These are phyloP conservation scores for Leptinotarsa haldemani DNA, from an alignment of 2,888 invertebrate genomes.

Conservation along the genomic window DNA sequence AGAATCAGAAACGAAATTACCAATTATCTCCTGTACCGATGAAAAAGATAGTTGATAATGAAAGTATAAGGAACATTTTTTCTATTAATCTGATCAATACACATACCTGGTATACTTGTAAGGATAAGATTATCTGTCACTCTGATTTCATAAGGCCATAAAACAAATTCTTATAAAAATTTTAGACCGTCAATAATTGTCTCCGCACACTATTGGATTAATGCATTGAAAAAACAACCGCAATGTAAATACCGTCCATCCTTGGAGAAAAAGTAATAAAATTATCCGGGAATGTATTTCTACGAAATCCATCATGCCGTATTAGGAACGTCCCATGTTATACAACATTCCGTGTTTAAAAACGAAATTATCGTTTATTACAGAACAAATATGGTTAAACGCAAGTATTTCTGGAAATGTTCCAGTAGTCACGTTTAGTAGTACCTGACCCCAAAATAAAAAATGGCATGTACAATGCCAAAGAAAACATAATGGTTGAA, in stretches of 20 bases:
- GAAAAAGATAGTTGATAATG: no score
- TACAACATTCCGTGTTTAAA: background rate
- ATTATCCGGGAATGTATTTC: background rate
- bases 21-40: no score
- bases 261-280: background rate
- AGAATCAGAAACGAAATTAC: no score
- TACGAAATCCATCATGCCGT: background rate
- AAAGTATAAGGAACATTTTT: no score
- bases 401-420: background rate
- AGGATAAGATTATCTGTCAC: no score
- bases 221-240: background rate
- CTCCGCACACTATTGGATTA: background rate
- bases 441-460: background rate
- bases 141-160: background rate
- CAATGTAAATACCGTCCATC: background rate
- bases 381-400: background rate
- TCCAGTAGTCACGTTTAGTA: background rate
- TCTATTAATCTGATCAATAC: no score
- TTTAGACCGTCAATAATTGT: background rate
- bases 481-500: background rate
- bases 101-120: no score
- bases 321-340: background rate
- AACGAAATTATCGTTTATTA: slow-evolving; percentile 1
- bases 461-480: background rate
- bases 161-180: background rate